Evolutionary conservation across 2,888 invertebrate genomes (phyloP).

Genomic region (Hyppa rectilinea): DNA sequence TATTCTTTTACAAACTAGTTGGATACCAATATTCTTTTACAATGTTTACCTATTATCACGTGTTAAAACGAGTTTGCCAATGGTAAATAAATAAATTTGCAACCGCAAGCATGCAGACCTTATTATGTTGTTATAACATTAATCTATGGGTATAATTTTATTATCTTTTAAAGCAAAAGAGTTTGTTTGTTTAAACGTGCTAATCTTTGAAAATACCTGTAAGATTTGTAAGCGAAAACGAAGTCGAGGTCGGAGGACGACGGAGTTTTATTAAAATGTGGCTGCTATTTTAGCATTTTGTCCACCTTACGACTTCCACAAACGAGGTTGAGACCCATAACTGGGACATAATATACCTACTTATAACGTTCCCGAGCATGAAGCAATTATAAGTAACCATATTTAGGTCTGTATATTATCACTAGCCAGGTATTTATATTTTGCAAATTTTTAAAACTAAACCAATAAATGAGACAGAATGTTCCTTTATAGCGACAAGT

Average conservation of each 20-base stretch:
- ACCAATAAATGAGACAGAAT: neutral
- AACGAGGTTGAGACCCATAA: no score
- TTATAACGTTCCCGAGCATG: neutral
- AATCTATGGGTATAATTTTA: no score
- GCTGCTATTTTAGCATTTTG: no score
- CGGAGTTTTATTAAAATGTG: no score
- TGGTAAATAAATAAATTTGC: neutral
- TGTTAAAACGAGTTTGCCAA: conserved; percentile 3
- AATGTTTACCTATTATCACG: conserved; percentile 6
- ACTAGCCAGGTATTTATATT: neutral
- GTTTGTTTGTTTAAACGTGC: no score
- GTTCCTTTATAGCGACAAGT: neutral
- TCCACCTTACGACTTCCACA: no score
- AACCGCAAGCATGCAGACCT: neutral
- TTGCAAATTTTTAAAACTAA: conserved; percentile 1
- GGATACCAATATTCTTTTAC: conserved; percentile 1
- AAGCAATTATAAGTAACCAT: neutral
- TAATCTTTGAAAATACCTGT: no score
- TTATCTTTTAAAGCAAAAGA: no score
- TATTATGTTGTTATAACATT: neutral
- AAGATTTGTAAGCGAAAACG: no score
- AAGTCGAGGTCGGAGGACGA: no score
- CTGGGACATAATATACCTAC: no score
- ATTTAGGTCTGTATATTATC: neutral
- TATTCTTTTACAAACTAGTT: conserved; percentile 14